Base-by-base conservation (phyloP, 2,797 vertebrate species). In the Poliocrania exsul region DNA sequence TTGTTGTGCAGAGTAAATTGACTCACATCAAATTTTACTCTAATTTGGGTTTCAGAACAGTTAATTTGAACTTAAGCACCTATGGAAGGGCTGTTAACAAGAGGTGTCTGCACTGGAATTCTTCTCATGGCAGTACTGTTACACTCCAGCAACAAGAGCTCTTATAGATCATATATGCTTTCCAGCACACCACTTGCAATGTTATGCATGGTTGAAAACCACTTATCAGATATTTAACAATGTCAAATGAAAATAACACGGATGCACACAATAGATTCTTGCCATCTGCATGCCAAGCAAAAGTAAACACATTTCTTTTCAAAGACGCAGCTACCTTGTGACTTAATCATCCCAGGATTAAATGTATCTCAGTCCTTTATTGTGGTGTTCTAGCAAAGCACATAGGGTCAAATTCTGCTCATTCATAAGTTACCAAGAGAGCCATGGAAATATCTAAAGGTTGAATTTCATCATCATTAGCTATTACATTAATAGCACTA, bases 31-130 rank as follows among this genome's bases (percentile, higher is more conserved):
- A 79, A 94, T 96, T 96, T 97, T 89, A 97, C 84, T 97, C 94
- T 97, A 97, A 97, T 96, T 96, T 96, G 91, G 70, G 84, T 92
- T 96, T 97, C 82, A 96, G 93, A 88, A 96, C 66, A 54, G 92
- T 95, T 97, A 95, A 97, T 96, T 97, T 95, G 93, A 96, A 95
- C 71, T 92, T 96, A 96, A 97, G 90, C 88, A 94, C 73, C 92
- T 96, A 89, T 14, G 83, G 87, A 97, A 96, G 69, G 70, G 81
- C 90, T 90, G 91, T 92, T 93, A 95, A 88, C 85, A 67, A 74
- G 92, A 95, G 82, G 72, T 62, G 74, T 74, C 94, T 89, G 78
- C 64, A n/a, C 62, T 79, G 56, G 83, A 93, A 95, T 93, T 77
- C 66, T 66, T 46, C 78, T 88, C 66, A 37, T 60, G 80, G 61